Percentiles rank a stretch among this genome's conserved stretches.
Conservation (phyloP, 53 echinoderm and acorn worm genomes). For the Antedon mediterranea region DNA sequence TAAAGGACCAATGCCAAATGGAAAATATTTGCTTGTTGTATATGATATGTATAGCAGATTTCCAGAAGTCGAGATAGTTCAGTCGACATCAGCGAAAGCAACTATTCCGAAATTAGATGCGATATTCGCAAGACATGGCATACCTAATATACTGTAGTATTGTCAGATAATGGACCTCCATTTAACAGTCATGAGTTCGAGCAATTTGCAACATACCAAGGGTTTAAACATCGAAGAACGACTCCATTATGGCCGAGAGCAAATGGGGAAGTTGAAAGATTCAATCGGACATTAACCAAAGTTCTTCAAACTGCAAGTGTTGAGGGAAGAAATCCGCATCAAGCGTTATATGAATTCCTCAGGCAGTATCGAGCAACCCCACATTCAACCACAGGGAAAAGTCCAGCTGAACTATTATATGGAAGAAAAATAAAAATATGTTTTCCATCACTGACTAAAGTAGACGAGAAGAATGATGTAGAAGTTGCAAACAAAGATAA, state of each 20-base stretch:
- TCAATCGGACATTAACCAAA: constrained; percentile 20
- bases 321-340: constrained; percentile 18
- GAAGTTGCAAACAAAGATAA: background rate
- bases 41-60: constrained; percentile 19
- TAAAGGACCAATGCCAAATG: constrained; percentile 12
- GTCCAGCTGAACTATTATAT: constrained; percentile 11
- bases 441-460: background rate
- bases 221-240: background rate
- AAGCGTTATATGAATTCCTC: constrained; percentile 18
- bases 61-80: constrained; percentile 14
- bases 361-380: constrained; percentile 33
- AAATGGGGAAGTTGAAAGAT: background rate
- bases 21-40: constrained; percentile 1
- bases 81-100: background rate
- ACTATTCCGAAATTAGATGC: background rate
- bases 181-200: background rate
- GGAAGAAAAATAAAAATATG: constrained; percentile 16
- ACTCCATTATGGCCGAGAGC: background rate
- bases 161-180: background rate
- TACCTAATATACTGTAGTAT: background rate
- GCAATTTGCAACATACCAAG: background rate
- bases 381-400: constrained; percentile 14
- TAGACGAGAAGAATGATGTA: background rate
- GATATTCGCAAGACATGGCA: background rate
- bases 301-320: constrained; percentile 1